phyloP scores from a whole-genome alignment of 2,113 vertebrate species.

The Rhadina sibilatrix region DNA sequence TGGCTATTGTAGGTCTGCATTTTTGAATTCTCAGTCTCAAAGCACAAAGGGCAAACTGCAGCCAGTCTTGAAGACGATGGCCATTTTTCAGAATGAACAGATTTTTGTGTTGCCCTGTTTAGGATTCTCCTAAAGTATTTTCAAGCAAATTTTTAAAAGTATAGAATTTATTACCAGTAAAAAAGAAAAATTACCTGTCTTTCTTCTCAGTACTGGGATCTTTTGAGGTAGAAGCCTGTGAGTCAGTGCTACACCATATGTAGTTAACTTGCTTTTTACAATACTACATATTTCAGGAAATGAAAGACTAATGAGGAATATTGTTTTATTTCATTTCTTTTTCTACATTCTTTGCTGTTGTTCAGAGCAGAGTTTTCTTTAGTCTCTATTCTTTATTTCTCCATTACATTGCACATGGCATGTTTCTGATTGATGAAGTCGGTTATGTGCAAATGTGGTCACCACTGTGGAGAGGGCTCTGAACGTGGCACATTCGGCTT shows the following conservation, averaged over 20 bases:
- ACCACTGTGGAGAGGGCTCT: neutral
- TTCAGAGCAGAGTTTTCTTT: neutral
- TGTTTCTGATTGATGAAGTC: neutral
- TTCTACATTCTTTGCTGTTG: neutral
- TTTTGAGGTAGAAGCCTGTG: neutral
- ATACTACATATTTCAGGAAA: neutral
- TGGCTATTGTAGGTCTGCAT: constrained; percentile 22
- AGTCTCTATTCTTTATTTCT: neutral
- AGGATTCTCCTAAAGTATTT: neutral
- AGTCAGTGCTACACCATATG: neutral
- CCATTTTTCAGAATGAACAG: neutral
- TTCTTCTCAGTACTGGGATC: neutral
- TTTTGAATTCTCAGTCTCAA: constrained; percentile 46
- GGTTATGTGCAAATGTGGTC: neutral
- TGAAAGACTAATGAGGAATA: neutral
- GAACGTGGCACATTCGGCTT: neutral
- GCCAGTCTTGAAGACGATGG: neutral
- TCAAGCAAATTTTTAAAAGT: neutral
- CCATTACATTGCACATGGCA: fast-evolving
- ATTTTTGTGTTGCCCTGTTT: neutral
- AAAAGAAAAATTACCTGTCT: neutral
- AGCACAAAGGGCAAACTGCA: constrained; percentile 14
- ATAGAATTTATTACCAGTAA: neutral
- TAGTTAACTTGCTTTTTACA: neutral
- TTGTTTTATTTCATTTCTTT: neutral